Conservation (phyloP, 2,888 invertebrate genomes). For the Drosophila niveifrons region DNA sequence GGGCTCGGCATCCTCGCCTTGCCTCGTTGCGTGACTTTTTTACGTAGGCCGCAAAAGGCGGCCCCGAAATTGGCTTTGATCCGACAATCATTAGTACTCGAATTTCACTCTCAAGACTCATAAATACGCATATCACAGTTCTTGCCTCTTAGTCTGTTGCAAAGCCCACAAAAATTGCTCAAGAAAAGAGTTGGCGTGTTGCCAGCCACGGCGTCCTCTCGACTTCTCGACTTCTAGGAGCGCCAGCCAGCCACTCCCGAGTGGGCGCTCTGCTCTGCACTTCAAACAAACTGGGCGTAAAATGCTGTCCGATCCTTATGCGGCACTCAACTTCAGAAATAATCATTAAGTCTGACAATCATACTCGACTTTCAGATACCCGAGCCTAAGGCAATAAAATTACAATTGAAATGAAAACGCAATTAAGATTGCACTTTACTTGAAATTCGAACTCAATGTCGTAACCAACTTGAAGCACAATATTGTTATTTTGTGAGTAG, state of each 20-base stretch:
- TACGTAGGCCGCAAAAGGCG: constrained; percentile 54
- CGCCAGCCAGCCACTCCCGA: constrained; percentile 54
- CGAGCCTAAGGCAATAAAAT: not conserved
- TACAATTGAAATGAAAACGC: not conserved
- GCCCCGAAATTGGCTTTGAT: constrained; percentile 64
- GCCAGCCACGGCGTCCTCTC: constrained; percentile 26
- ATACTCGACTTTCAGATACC: not conserved
- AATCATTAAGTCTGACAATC: not conserved
- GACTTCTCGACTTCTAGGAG: constrained; percentile 54
- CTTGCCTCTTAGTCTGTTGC: not conserved
- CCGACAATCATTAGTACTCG: constrained; percentile 65
- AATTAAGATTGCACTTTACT: not conserved
- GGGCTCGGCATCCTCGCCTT: constrained; percentile 37
- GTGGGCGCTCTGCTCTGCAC: constrained; percentile 56
- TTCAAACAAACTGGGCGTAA: constrained; percentile 34
- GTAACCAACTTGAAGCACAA: too few relatives aligned
- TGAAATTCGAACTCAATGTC: not conserved
- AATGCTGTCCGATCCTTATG: not conserved
- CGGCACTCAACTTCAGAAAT: not conserved
- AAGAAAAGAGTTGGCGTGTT: constrained; percentile 61
- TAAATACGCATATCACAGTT: constrained; percentile 15
- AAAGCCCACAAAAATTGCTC: constrained; percentile 64
- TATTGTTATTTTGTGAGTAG: too few relatives aligned
- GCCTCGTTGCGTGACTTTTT: constrained; percentile 68
- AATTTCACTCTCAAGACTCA: constrained; percentile 45